These are phyloP conservation scores for Halesus radiatus DNA, from an alignment of 1,140 invertebrate species.

Conservation along the genomic window DNA sequence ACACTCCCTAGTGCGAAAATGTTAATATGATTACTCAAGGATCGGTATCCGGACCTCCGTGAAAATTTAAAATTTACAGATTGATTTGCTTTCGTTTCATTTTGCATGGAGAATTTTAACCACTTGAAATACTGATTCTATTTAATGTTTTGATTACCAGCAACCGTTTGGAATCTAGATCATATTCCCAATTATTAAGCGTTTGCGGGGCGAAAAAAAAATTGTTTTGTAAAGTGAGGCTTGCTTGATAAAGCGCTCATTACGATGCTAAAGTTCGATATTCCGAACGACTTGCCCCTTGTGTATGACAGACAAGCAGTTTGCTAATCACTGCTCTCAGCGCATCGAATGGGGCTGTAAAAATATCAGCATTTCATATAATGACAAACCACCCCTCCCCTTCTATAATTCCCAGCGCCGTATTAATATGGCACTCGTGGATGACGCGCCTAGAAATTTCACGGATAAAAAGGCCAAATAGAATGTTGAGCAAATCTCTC, in stretches of 20 bases:
- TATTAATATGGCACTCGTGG: constrained; percentile 29
- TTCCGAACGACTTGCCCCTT: neutral
- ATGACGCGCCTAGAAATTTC: constrained; percentile 37
- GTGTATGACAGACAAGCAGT: neutral
- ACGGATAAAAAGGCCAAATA: constrained; percentile 34
- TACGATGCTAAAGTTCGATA: constrained; percentile 9
- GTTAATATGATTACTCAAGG: constrained; percentile 6
- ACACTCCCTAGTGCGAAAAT: constrained; percentile 35
- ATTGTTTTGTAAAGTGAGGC: too few relatives aligned
- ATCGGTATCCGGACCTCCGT: neutral
- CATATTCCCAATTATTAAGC: too few relatives aligned
- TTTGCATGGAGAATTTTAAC: too few relatives aligned
- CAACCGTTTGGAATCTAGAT: too few relatives aligned
- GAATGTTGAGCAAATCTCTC: constrained; percentile 38
- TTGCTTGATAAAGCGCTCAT: neutral
- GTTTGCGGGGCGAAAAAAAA: too few relatives aligned
- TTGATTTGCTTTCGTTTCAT: too few relatives aligned
- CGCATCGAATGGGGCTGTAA: constrained; percentile 14
- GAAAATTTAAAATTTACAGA: too few relatives aligned
- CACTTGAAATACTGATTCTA: too few relatives aligned
- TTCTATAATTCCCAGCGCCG: neutral
- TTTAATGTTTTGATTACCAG: too few relatives aligned
- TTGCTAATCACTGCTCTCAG: constrained; percentile 19
- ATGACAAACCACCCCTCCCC: constrained; percentile 1
- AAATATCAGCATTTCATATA: constrained; percentile 22